These are phyloP conservation scores for Drosophila robusta DNA, from an alignment of 2,888 invertebrate species.

Conservation along the genomic window DNA sequence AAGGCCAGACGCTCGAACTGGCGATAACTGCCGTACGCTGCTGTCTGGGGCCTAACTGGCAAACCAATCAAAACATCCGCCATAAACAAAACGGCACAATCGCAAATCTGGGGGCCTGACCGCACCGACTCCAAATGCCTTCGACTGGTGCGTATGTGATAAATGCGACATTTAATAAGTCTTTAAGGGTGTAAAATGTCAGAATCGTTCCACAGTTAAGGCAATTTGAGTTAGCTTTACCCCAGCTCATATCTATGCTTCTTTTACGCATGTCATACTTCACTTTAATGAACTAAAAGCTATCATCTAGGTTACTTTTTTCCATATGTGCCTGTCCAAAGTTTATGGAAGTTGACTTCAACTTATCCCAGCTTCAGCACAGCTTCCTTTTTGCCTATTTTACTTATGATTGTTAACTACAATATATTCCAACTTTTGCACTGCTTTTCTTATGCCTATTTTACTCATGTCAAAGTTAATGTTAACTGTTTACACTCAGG, in stretches of 20 bases:
- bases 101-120: constrained; percentile 61
- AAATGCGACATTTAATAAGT: constrained; percentile 12
- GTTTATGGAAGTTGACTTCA: not conserved
- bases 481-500: not conserved
- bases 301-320: constrained; percentile 77
- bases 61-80: constrained; percentile 59
- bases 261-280: too few species aligned
- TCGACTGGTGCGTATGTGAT: constrained; percentile 40
- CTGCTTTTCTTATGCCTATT: not conserved
- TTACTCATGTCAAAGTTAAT: not conserved
- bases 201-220: constrained; percentile 1
- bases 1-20: constrained; percentile 44
- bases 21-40: constrained; percentile 26
- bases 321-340: not conserved
- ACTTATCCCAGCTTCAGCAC: too few species aligned
- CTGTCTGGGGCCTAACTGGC: constrained; percentile 22
- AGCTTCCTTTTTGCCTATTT: not conserved
- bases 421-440: not conserved
- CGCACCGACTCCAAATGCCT: constrained; percentile 48
- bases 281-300: not conserved
- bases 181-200: constrained; percentile 1
- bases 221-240: constrained; percentile 1
- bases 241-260: too few species aligned
- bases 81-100: constrained; percentile 52
- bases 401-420: not conserved